Evolutionary conservation across 2,888 invertebrate species (phyloP).

Genomic region (Sinhomidia bicolor): DNA sequence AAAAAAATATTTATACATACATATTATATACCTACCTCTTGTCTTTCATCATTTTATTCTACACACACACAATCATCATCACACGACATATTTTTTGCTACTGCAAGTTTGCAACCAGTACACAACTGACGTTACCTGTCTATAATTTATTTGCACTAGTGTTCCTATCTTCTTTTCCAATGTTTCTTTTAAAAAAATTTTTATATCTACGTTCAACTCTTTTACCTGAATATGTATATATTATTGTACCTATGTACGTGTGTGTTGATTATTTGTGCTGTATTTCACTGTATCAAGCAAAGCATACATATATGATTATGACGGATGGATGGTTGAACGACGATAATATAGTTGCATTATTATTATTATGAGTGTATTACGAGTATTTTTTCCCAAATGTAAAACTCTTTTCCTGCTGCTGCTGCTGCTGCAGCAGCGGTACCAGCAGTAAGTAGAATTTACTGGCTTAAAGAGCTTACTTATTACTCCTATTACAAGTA

Average conservation of each 20-base stretch:
- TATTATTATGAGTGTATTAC: conserved; percentile 62
- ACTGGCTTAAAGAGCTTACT: conserved; percentile 68
- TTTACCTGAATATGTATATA: background rate
- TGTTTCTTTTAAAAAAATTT: background rate
- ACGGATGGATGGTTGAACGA: conserved; percentile 56
- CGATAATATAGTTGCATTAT: conserved; percentile 9
- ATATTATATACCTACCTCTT: too few species aligned
- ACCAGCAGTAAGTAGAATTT: conserved; percentile 66
- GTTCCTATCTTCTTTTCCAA: conserved; percentile 12
- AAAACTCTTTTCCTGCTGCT: conserved; percentile 71
- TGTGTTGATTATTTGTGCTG: background rate
- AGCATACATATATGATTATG: conserved; percentile 63
- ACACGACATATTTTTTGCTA: background rate
- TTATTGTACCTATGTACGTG: background rate
- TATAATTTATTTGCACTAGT: conserved; percentile 61
- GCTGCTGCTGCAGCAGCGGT: too few species aligned
- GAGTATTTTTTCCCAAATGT: conserved; percentile 68
- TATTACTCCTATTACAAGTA: conserved; percentile 12
- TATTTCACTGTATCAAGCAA: background rate
- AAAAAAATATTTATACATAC: too few species aligned
- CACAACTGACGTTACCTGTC: conserved; percentile 51
- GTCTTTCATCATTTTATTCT: background rate
- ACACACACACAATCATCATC: conserved; percentile 8
- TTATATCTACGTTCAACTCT: too few species aligned
- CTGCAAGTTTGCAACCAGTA: conserved; percentile 14